Conservation (phyloP, 2,113 vertebrate species). For the Machaerirhynchus nigripectus region DNA sequence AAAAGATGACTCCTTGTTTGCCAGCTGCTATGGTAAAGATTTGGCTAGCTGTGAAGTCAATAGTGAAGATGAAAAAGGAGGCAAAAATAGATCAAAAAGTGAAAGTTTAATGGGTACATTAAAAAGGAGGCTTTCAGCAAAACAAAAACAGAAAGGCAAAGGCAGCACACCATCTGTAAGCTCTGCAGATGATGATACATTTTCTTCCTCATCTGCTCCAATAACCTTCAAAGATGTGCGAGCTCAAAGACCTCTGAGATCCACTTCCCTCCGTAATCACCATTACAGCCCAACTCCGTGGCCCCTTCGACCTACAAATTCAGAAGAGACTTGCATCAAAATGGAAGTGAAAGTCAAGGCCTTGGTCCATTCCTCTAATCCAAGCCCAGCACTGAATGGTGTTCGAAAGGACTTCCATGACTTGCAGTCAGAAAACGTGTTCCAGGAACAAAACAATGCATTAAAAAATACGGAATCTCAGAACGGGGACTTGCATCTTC, state of each 20-base stretch:
- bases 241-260: slow-evolving; percentile 89
- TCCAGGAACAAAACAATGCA: slow-evolving; percentile 81
- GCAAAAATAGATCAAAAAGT: slow-evolving; percentile 88
- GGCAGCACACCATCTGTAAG: slow-evolving; percentile 78
- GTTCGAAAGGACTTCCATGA: slow-evolving; percentile 91
- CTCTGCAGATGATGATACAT: slow-evolving; percentile 87
- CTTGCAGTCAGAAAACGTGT: slow-evolving; percentile 84
- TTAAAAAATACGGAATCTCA: slow-evolving; percentile 84
- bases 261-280: slow-evolving; percentile 89
- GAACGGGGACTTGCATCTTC: slow-evolving; percentile 86
- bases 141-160: slow-evolving; percentile 93
- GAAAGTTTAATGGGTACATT: slow-evolving; percentile 96
- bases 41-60: slow-evolving; percentile 85
- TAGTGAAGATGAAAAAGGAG: slow-evolving; percentile 86
- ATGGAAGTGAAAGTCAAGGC: slow-evolving; percentile 97
- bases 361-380: slow-evolving; percentile 90
- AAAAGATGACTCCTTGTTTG: slow-evolving; percentile 93
- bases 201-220: slow-evolving; percentile 92
- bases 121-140: slow-evolving; percentile 92
- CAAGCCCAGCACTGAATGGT: slow-evolving; percentile 89
- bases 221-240: slow-evolving; percentile 90
- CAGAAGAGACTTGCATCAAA: slow-evolving; percentile 93
- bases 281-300: slow-evolving; percentile 97
- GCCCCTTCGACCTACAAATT: slow-evolving; percentile 90
- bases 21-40: slow-evolving; percentile 92